Evolutionary conservation across 2,797 vertebrate genomes (phyloP).

Genomic region (Triplophysa bombifrons): DNA sequence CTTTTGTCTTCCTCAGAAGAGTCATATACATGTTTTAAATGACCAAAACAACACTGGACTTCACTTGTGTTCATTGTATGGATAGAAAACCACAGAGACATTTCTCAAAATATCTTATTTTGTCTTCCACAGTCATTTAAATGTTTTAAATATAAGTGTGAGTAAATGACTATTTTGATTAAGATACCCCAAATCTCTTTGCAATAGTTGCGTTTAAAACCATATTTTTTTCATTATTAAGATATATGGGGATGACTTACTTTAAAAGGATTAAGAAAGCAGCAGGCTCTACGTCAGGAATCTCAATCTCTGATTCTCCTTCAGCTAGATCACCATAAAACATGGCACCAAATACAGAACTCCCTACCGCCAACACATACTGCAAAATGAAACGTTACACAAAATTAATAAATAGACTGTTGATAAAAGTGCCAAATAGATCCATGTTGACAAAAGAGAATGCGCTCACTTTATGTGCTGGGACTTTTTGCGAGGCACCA

Average conservation of each 20-base stretch:
- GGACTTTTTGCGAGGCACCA: slow-evolving; percentile 83
- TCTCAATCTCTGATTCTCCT: slow-evolving; percentile 87
- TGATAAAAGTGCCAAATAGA: background rate
- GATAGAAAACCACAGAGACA: too few species aligned
- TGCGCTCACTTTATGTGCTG: slow-evolving; percentile 85
- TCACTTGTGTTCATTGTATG: too few species aligned
- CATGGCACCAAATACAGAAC: slow-evolving; percentile 91
- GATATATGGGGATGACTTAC: slow-evolving; percentile 72
- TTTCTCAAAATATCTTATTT: too few species aligned
- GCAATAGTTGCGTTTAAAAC: background rate
- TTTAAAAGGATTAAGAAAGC: slow-evolving; percentile 88
- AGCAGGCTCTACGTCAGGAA: slow-evolving; percentile 89
- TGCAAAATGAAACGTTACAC: slow-evolving; percentile 61
- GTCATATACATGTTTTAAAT: too few species aligned
- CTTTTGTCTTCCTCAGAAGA: too few species aligned
- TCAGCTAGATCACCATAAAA: slow-evolving; percentile 90
- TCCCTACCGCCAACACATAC: slow-evolving; percentile 89
- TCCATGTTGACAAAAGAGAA: background rate
- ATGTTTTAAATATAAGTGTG: too few species aligned
- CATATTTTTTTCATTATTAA: background rate
- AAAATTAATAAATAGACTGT: background rate
- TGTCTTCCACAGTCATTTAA: too few species aligned
- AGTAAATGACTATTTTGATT: too few species aligned
- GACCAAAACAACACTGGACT: too few species aligned
- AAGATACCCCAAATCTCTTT: background rate